A percentile compares a stretch with the other conserved stretches of the same genome.
phyloP scores from a whole-genome alignment of 1,140 invertebrate species.

The Cherax quadricarinatus region DNA sequence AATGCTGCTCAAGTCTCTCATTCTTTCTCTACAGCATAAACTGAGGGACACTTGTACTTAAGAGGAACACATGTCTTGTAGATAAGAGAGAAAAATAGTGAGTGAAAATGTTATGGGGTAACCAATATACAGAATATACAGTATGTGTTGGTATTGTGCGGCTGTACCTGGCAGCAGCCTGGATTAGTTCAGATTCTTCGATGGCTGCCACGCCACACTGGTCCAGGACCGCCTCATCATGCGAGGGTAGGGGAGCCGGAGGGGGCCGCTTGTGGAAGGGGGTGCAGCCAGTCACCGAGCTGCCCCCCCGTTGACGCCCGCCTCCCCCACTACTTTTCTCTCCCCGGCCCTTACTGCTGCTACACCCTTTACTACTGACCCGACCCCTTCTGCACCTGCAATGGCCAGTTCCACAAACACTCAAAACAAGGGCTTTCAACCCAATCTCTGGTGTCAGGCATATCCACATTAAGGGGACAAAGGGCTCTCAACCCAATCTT shows the following conservation, averaged over 20 bases:
- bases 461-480: background rate
- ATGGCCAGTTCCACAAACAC: conserved; percentile 51
- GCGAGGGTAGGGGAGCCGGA: conserved; percentile 55
- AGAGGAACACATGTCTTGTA: too few species aligned
- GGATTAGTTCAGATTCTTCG: conserved; percentile 70
- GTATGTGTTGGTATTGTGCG: conserved; percentile 74
- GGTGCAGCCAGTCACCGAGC: conserved; percentile 39
- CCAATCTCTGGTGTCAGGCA: background rate
- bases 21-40: too few species aligned
- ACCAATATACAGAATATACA: background rate
- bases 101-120: background rate
- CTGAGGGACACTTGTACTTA: too few species aligned
- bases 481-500: background rate
- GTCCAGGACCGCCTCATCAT: conserved; percentile 77
- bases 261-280: conserved; percentile 77
- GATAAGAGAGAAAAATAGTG: background rate
- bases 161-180: conserved; percentile 76
- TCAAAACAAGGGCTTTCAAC: conserved; percentile 3
- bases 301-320: conserved; percentile 57
- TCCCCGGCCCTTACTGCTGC: conserved; percentile 70
- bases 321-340: conserved; percentile 55
- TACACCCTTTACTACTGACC: conserved; percentile 66
- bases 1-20: too few species aligned
- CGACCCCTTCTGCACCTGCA: conserved; percentile 71
- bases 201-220: conserved; percentile 80